phyloP scores from a whole-genome alignment of 2,797 vertebrate species.

The Enteromius argenteus region DNA sequence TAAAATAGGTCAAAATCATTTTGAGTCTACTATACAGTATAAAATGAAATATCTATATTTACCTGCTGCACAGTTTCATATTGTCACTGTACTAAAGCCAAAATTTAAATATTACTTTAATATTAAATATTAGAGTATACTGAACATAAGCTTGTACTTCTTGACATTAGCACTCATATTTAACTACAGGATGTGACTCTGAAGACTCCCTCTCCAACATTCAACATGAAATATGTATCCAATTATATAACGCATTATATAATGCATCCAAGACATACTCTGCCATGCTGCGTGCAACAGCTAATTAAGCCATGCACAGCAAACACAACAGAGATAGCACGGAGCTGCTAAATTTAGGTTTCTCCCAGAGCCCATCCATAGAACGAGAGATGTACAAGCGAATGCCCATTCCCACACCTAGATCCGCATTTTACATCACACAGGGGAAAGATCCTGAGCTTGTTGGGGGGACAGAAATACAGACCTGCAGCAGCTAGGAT shows the following conservation, averaged over 20 bases:
- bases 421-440: slow-evolving; percentile 43
- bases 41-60: not conserved
- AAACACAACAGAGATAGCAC: slow-evolving; percentile 65
- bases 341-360: slow-evolving; percentile 70
- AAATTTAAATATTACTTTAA: not conserved
- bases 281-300: slow-evolving; percentile 64
- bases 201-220: slow-evolving; percentile 38
- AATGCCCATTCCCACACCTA: slow-evolving; percentile 26
- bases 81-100: not conserved
- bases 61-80: not conserved
- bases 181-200: slow-evolving; percentile 50
- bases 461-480: slow-evolving; percentile 22
- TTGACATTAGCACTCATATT: slow-evolving; percentile 39
- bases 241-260: slow-evolving; percentile 76
- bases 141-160: slow-evolving; percentile 21
- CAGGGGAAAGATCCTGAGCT: slow-evolving; percentile 30
- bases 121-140: not conserved
- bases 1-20: not conserved
- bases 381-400: slow-evolving; percentile 32
- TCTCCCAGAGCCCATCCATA: slow-evolving; percentile 63
- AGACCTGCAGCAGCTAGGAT: slow-evolving; percentile 30
- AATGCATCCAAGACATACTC: slow-evolving; percentile 53
- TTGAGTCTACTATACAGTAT: no score
- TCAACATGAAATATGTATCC: slow-evolving; percentile 77
- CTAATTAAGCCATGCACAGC: slow-evolving; percentile 74